These are phyloP conservation scores for Bembecia ichneumoniformis DNA, from an alignment of 2,888 invertebrate species.

Conservation along the genomic window DNA sequence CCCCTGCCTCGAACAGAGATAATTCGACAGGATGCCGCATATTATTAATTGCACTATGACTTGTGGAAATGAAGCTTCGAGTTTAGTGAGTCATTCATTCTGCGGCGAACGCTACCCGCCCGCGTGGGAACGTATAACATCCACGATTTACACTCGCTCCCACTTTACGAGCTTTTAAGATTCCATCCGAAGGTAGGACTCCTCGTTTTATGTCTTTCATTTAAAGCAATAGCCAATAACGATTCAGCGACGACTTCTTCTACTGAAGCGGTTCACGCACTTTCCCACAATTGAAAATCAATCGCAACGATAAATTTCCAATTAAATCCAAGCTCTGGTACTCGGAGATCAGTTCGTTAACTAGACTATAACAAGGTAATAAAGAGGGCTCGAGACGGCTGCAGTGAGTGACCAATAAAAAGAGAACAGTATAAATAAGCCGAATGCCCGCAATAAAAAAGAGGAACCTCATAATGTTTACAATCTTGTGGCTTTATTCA, in stretches of 20 bases:
- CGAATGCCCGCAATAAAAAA: conserved; percentile 64
- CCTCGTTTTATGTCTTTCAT: not conserved
- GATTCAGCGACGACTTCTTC: not conserved
- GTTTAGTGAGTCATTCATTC: conserved; percentile 71
- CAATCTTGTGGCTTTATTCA: conserved; percentile 73
- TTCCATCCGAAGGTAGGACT: conserved; percentile 8
- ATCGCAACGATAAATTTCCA: conserved; percentile 46
- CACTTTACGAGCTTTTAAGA: conserved; percentile 38
- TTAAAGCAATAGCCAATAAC: not conserved
- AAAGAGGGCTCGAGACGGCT: conserved; percentile 48
- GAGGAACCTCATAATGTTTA: conserved; percentile 69
- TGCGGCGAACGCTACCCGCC: conserved; percentile 39
- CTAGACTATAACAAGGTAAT: conserved; percentile 69
- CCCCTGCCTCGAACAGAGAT: conserved; percentile 70
- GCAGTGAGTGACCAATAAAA: conserved; percentile 60
- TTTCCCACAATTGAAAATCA: no score
- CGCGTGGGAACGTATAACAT: conserved; percentile 60
- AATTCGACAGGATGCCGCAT: conserved; percentile 73
- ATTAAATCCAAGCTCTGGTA: conserved; percentile 50
- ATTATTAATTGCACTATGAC: conserved; percentile 74
- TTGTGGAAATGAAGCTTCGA: conserved; percentile 69
- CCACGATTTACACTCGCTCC: conserved; percentile 43
- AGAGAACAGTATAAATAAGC: conserved; percentile 62
- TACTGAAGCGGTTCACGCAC: no score
- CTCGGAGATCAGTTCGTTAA: conserved; percentile 60